These are phyloP conservation scores for Macrosoma leucophasiata DNA, from an alignment of 2,888 invertebrate genomes.

Conservation along the genomic window DNA sequence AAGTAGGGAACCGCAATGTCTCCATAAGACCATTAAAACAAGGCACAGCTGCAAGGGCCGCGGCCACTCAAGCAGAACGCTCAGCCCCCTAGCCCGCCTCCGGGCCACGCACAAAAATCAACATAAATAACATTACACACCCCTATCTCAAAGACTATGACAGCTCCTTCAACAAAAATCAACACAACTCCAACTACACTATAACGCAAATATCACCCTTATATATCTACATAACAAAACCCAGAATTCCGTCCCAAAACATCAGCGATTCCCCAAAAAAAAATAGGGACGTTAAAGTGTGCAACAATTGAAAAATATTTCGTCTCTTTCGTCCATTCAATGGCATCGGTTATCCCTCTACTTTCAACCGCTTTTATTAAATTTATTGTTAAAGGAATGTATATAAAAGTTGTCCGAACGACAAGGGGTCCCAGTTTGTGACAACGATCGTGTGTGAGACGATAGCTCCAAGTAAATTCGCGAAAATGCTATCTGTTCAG, in stretches of 20 bases:
- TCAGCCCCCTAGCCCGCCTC: conserved; percentile 66
- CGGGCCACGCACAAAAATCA: conserved; percentile 66
- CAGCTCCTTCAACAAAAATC: conserved; percentile 32
- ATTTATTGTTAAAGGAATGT: conserved; percentile 73
- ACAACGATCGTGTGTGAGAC: conserved; percentile 47
- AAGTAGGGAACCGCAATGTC: conserved; percentile 51
- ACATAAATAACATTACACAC: conserved; percentile 76
- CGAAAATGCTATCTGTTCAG: conserved; percentile 53
- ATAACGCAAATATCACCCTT: conserved; percentile 26
- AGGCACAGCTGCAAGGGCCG: conserved; percentile 63
- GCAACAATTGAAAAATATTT: conserved; percentile 75
- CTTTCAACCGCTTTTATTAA: conserved; percentile 66
- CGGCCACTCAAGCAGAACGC: conserved; percentile 58
- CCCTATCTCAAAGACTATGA: conserved; percentile 70
- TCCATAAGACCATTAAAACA: conserved; percentile 66
- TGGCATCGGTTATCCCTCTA: conserved; percentile 59
- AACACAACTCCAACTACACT: conserved; percentile 24
- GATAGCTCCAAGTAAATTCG: conserved; percentile 30
- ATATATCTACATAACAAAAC: conserved; percentile 23
- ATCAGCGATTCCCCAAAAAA: conserved; percentile 30
- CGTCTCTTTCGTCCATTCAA: conserved; percentile 71
- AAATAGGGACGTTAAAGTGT: conserved; percentile 44
- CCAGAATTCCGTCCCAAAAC: conserved; percentile 19
- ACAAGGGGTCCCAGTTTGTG: conserved; percentile 63
- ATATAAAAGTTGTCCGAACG: conserved; percentile 71